These are phyloP conservation scores for Caenorhabditis japonica DNA, from an alignment of 2,888 invertebrate species.

Conservation along the genomic window DNA sequence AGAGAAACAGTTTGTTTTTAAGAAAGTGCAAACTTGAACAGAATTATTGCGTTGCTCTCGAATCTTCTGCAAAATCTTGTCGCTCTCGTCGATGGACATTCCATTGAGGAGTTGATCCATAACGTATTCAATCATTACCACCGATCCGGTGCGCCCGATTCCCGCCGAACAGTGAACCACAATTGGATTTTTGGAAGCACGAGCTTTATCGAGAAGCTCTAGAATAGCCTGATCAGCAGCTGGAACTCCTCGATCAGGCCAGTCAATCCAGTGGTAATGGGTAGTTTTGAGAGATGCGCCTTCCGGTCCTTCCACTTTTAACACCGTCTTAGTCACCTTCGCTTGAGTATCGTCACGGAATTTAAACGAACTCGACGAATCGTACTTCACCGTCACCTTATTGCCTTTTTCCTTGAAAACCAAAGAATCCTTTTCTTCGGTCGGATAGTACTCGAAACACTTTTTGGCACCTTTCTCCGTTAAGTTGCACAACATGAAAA, in stretches of 20 bases:
- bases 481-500: constrained; percentile 57
- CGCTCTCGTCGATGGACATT: constrained; percentile 17
- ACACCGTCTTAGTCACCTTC: constrained; percentile 30
- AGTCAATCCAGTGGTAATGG: constrained; percentile 55
- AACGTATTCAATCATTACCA: constrained; percentile 42
- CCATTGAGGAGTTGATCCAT: constrained; percentile 33
- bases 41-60: too few relatives aligned
- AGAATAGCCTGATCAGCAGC: constrained; percentile 46
- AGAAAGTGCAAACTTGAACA: too few relatives aligned
- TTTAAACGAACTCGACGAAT: constrained; percentile 17
- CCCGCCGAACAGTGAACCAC: constrained; percentile 1
- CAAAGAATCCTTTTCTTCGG: constrained; percentile 21
- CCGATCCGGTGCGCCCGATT: constrained; percentile 4
- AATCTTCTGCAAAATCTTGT: constrained; percentile 31
- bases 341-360: constrained; percentile 10
- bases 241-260: too few relatives aligned
- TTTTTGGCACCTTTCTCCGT: constrained; percentile 49
- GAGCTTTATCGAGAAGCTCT: constrained; percentile 41
- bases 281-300: constrained; percentile 18
- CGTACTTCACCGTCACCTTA: constrained; percentile 19
- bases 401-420: constrained; percentile 27
- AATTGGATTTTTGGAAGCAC: constrained; percentile 25
- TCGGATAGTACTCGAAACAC: constrained; percentile 43
- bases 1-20: constrained; percentile 35
- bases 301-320: constrained; percentile 28